Percentiles rank a stretch among this genome's conserved stretches.
Conservation (phyloP, 2,888 invertebrate genomes). For the Lepetodrilus schrolli region DNA sequence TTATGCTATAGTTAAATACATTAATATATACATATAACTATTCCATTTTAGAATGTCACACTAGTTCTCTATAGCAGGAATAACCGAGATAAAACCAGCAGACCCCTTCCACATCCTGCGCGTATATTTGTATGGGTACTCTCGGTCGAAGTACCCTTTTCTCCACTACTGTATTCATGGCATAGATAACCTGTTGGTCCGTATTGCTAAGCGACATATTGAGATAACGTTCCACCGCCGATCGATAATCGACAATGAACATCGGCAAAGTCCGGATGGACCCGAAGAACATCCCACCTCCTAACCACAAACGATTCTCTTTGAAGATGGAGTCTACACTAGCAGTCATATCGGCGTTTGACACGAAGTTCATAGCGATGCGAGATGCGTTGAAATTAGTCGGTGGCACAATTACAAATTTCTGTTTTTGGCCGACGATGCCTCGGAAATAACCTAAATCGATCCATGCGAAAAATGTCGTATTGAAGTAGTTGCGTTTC, state of each 20-base stretch:
- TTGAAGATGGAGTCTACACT: slow-evolving; percentile 34
- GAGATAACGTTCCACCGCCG: slow-evolving; percentile 42
- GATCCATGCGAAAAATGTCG: slow-evolving; percentile 52
- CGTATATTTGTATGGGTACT: slow-evolving; percentile 26
- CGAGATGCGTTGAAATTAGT: slow-evolving; percentile 15
- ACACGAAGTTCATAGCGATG: slow-evolving; percentile 29
- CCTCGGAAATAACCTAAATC: slow-evolving; percentile 55
- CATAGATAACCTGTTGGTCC: slow-evolving; percentile 45
- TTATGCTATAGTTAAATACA: too few species aligned
- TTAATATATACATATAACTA: too few species aligned
- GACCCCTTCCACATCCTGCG: neutral
- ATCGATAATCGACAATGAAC: slow-evolving; percentile 38
- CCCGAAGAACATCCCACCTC: slow-evolving; percentile 45
- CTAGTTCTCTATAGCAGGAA: slow-evolving; percentile 26
- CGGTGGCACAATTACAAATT: slow-evolving; percentile 32
- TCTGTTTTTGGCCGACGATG: slow-evolving; percentile 31
- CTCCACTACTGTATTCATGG: slow-evolving; percentile 11
- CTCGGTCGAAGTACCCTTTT: neutral
- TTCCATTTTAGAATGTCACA: too few species aligned
- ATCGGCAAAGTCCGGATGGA: slow-evolving; percentile 25
- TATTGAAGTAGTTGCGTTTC: slow-evolving; percentile 37
- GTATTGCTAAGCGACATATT: slow-evolving; percentile 38
- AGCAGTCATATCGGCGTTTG: neutral
- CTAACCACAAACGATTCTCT: slow-evolving; percentile 45
- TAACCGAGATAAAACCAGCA: slow-evolving; percentile 29